Conservation (phyloP, 2,113 vertebrate species). For the Aspidoscelis tigris region DNA sequence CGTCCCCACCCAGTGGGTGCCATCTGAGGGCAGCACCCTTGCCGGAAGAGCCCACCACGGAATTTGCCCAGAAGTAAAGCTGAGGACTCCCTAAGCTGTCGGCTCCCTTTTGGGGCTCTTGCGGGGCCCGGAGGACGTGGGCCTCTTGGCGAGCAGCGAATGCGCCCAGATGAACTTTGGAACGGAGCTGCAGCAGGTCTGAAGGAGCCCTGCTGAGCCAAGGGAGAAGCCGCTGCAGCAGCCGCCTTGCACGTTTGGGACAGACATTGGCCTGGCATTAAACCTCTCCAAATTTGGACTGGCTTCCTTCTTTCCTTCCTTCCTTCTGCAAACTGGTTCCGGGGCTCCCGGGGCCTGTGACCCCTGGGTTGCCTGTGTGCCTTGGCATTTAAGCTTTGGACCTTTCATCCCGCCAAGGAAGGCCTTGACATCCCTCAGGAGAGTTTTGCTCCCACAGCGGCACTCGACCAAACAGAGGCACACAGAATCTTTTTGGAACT, state of each 20-base stretch:
- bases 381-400: background rate
- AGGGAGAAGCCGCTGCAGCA: background rate
- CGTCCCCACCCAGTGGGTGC: background rate
- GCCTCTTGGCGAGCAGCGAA: background rate
- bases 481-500: background rate
- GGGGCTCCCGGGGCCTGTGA: too few species aligned
- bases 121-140: background rate
- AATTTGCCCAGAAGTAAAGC: too few species aligned
- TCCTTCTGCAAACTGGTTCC: too few species aligned
- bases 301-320: too few species aligned
- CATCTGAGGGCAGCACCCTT: background rate
- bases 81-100: background rate
- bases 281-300: too few species aligned
- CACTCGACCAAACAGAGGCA: background rate
- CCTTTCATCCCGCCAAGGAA: background rate
- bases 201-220: background rate
- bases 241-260: background rate
- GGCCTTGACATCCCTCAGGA: background rate
- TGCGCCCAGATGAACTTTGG: background rate
- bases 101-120: background rate
- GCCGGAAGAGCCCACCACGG: too few species aligned
- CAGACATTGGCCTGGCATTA: background rate
- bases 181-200: background rate
- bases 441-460: background rate
- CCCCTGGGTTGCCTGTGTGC: too few species aligned